These are phyloP conservation scores for Alsophila aescularia DNA, from an alignment of 2,888 invertebrate genomes.

Conservation along the genomic window DNA sequence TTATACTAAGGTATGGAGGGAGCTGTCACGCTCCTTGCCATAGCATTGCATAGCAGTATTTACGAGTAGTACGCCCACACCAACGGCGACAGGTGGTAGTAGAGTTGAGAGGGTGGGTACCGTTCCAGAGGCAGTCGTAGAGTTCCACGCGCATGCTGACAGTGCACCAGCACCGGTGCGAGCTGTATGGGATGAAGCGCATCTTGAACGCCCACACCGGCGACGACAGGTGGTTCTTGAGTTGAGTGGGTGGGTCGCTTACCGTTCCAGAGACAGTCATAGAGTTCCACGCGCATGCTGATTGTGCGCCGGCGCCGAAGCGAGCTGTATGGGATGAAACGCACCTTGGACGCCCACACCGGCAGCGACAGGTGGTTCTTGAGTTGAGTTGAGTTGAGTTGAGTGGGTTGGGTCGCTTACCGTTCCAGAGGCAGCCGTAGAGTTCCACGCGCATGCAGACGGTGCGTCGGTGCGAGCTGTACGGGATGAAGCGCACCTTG, in stretches of 20 bases:
- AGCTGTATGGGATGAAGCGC: conserved; percentile 93
- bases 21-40: too few relatives aligned
- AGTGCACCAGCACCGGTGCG: conserved; percentile 91
- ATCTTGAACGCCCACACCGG: conserved; percentile 94
- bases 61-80: conserved; percentile 95
- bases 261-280: conserved; percentile 94
- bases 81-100: conserved; percentile 90
- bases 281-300: conserved; percentile 95
- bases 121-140: conserved; percentile 94
- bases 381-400: too few relatives aligned
- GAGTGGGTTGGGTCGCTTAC: too few relatives aligned
- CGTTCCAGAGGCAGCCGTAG: conserved; percentile 94
- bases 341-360: conserved; percentile 93
- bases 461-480: conserved; percentile 92
- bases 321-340: conserved; percentile 93
- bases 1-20: too few relatives aligned
- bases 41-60: too few relatives aligned
- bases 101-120: too few relatives aligned
- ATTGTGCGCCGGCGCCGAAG: conserved; percentile 93
- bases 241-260: too few relatives aligned
- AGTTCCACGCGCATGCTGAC: conserved; percentile 96
- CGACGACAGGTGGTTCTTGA: conserved; percentile 90
- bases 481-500: conserved; percentile 93
- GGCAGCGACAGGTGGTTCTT: conserved; percentile 91
- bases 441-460: conserved; percentile 96